These are phyloP conservation scores for Charadrius vociferus DNA, from an alignment of 2,113 vertebrate species.

Conservation along the genomic window DNA sequence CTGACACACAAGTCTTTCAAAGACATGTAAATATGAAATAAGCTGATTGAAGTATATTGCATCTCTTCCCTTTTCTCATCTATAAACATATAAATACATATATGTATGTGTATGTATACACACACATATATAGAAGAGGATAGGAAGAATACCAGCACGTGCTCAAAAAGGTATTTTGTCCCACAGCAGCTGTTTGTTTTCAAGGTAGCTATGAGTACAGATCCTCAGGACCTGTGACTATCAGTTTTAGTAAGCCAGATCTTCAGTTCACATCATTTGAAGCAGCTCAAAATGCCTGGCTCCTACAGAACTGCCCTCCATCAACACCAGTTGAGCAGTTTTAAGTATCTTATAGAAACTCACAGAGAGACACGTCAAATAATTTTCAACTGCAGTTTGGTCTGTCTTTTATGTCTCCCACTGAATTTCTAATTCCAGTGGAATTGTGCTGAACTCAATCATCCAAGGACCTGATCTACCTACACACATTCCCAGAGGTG, in stretches of 20 bases:
- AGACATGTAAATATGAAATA: background rate
- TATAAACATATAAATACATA: background rate
- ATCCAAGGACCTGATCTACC: background rate
- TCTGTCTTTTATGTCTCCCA: background rate
- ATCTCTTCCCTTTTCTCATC: background rate
- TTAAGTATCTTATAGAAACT: background rate
- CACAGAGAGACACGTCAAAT: background rate
- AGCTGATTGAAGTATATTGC: background rate
- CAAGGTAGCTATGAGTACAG: background rate
- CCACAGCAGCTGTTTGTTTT: background rate
- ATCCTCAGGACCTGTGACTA: background rate
- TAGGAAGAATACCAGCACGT: background rate
- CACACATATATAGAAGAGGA: background rate
- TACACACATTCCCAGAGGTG: background rate
- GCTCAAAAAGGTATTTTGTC: background rate
- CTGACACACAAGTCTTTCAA: background rate
- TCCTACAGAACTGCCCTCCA: background rate
- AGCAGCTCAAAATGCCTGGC: background rate
- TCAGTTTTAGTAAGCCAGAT: background rate
- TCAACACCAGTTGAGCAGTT: background rate
- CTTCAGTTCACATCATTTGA: background rate
- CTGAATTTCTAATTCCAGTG: background rate
- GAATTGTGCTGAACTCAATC: background rate
- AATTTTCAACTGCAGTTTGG: background rate
- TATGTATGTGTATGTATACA: background rate